Evolutionary conservation across 2,113 vertebrate species (phyloP).

Genomic region (Forbesichthys papilliferus): DNA sequence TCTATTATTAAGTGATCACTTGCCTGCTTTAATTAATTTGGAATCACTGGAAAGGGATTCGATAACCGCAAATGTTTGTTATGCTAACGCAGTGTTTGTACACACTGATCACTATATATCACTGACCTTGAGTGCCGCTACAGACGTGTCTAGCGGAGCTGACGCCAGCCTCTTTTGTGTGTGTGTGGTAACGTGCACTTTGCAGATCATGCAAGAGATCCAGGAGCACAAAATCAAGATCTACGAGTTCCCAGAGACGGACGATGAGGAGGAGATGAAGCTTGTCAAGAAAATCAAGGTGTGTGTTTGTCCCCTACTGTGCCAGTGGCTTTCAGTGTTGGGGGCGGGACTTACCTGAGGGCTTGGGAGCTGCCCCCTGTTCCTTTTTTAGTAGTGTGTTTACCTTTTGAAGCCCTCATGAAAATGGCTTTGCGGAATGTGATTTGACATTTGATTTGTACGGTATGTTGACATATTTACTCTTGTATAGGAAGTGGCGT

Average conservation of each 20-base stretch:
- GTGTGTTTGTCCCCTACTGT: background rate
- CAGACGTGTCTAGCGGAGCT: background rate
- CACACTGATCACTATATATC: background rate
- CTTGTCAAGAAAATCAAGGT: slow-evolving; percentile 95
- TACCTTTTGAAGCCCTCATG: too few species aligned
- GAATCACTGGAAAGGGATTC: too few species aligned
- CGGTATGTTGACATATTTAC: too few species aligned
- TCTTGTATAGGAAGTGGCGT: too few species aligned
- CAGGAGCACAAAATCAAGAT: slow-evolving; percentile 98
- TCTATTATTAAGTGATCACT: too few species aligned
- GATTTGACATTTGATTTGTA: too few species aligned
- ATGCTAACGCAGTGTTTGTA: background rate
- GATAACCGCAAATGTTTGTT: too few species aligned
- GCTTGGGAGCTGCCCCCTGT: too few species aligned
- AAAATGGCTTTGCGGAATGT: too few species aligned
- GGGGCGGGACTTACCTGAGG: too few species aligned
- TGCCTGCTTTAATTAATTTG: too few species aligned
- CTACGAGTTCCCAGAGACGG: slow-evolving; percentile 95
- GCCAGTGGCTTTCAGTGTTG: background rate
- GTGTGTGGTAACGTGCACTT: slow-evolving; percentile 16
- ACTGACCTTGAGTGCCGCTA: background rate
- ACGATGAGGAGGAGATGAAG: slow-evolving; percentile 96
- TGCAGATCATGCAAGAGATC: slow-evolving; percentile 96
- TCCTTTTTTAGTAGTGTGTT: too few species aligned
- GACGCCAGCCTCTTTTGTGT: background rate